Evolutionary conservation across 2,888 invertebrate genomes (phyloP).

Genomic region (Coecobrya sp.): DNA sequence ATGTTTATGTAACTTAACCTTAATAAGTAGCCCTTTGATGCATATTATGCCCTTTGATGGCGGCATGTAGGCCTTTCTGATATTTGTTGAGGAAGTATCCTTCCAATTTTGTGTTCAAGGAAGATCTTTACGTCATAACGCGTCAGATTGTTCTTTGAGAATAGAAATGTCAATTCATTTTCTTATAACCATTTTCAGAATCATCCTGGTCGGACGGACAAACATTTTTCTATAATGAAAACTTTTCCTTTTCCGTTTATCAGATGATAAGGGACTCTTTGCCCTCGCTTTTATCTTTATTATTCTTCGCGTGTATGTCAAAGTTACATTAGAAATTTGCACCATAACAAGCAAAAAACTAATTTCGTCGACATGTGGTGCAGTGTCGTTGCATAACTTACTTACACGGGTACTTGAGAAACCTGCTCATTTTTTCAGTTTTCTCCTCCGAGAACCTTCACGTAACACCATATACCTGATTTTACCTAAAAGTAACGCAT

Average conservation of each 20-base stretch:
- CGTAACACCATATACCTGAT: neutral
- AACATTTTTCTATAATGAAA: no score
- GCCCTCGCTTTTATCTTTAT: constrained; percentile 10
- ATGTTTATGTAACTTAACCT: no score
- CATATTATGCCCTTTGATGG: no score
- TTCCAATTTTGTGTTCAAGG: constrained; percentile 59
- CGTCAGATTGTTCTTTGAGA: no score
- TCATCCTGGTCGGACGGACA: no score
- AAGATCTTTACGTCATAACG: constrained; percentile 26
- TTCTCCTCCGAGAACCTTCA: neutral
- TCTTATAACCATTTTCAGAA: no score
- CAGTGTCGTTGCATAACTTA: neutral
- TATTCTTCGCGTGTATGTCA: constrained; percentile 58
- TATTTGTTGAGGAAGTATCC: neutral
- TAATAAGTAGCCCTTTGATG: no score
- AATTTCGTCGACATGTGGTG: constrained; percentile 70
- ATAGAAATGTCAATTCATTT: no score
- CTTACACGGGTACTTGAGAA: neutral
- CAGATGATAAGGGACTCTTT: neutral
- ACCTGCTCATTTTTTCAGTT: neutral
- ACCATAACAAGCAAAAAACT: constrained; percentile 54
- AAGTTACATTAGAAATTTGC: constrained; percentile 40
- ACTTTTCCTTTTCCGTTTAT: no score
- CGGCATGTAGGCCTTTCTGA: no score
- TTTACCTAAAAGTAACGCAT: neutral